A percentile compares a stretch with the other conserved stretches of the same genome.
Conservation (phyloP, 2,888 invertebrate species). For the Torymus tubicola region DNA sequence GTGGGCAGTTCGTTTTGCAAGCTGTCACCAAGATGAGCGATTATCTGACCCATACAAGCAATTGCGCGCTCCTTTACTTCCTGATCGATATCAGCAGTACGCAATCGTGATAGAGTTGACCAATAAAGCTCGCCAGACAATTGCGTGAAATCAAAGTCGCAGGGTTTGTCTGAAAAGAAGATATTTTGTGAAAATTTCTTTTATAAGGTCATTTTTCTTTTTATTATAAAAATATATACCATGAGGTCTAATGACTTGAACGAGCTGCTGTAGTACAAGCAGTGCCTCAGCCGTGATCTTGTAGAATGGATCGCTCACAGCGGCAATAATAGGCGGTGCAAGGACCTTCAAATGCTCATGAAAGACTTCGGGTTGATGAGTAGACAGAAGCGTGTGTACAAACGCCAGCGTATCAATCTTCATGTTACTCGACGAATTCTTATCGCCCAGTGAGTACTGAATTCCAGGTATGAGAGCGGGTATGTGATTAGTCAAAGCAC, state of each 20-base stretch:
- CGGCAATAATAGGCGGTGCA: conserved; percentile 90
- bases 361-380: conserved; percentile 88
- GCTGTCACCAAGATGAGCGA: conserved; percentile 94
- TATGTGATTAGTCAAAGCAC: conserved; percentile 90
- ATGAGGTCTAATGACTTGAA: conserved; percentile 93
- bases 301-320: conserved; percentile 97
- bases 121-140: conserved; percentile 89
- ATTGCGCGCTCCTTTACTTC: conserved; percentile 99
- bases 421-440: conserved; percentile 97
- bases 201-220: conserved; percentile 15
- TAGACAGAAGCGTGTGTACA: conserved; percentile 88
- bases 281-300: conserved; percentile 98
- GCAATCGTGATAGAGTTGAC: conserved; percentile 90
- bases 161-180: conserved; percentile 72
- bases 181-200: conserved; percentile 12
- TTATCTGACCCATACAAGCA: conserved; percentile 96
- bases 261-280: conserved; percentile 93
- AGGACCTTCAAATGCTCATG: conserved; percentile 87
- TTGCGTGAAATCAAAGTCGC: conserved; percentile 85
- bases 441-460: conserved; percentile 92
- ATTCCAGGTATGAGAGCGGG: conserved; percentile 92
- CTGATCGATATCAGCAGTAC: conserved; percentile 98
- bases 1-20: conserved; percentile 87
- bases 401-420: conserved; percentile 97
- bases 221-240: conserved; percentile 74